Evolutionary conservation across 2,888 invertebrate species (phyloP).

Genomic region (Sialis fuliginosa): DNA sequence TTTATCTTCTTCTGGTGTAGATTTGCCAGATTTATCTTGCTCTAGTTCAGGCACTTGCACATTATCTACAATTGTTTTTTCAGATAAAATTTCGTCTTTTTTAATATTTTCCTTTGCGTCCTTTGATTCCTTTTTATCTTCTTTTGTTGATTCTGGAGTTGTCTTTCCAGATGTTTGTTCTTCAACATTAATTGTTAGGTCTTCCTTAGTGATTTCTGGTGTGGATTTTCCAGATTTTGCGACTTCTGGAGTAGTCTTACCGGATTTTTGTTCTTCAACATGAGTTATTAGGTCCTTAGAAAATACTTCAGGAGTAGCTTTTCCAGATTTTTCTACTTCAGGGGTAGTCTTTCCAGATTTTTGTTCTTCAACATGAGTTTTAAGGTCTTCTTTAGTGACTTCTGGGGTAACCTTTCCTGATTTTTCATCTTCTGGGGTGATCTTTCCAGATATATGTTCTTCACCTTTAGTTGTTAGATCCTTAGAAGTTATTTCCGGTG

Average conservation of each 20-base stretch:
- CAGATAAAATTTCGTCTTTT: not conserved
- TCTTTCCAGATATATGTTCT: conserved; percentile 1
- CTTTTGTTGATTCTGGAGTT: conserved; percentile 13
- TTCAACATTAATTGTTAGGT: conserved; percentile 28
- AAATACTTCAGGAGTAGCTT: not conserved
- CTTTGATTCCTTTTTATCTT: conserved; percentile 1
- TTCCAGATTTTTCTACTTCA: conserved; percentile 1
- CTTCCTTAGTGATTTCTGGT: conserved; percentile 23
- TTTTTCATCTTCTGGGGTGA: conserved; percentile 1
- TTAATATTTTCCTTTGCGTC: not conserved
- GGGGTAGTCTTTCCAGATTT: conserved; percentile 9
- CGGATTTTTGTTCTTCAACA: conserved; percentile 21
- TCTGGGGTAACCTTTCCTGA: conserved; percentile 20
- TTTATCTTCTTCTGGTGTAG: conserved; percentile 18
- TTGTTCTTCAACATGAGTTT: conserved; percentile 7
- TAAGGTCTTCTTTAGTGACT: conserved; percentile 18
- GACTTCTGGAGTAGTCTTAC: conserved; percentile 28
- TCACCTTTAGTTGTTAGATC: conserved; percentile 4
- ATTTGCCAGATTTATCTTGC: conserved; percentile 26
- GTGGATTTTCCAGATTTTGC: conserved; percentile 6
- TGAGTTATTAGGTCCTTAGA: too few relatives aligned
- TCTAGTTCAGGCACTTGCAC: conserved; percentile 18
- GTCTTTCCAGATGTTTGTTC: conserved; percentile 28
- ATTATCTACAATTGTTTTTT: conserved; percentile 6
- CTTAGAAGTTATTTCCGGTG: conserved; percentile 1